Evolutionary conservation across 2,113 vertebrate genomes (phyloP), one percentile per base, ranked within the genome.

Genomic region (Thunnus thynnus): DNA sequence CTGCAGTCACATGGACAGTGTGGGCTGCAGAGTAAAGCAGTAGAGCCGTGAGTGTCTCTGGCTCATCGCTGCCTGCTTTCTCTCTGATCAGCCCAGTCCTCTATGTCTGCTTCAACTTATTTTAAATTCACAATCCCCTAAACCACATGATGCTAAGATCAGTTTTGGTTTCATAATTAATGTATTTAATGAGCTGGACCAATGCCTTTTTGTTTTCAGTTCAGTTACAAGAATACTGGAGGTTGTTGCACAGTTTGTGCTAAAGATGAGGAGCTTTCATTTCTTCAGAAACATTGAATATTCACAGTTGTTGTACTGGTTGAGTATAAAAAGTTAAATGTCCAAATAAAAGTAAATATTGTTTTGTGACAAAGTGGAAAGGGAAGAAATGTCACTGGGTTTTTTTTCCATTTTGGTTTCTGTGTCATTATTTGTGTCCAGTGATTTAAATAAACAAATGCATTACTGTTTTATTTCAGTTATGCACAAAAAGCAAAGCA

Each of bases 381-480:
- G 44, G 58, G 58, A 88, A 88, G 46, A 80, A 61, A 65, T 56
- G 60, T 73, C 62, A 51, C 61, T 82, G 20, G 14, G 0, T 63
- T 58, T 69, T 60, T 51, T 83, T 83, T 82, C 73, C 47, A 56
- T 87, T 92, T 90, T 90, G 94, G 94, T 41, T 90, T 30, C 27
- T 87, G 44, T 85, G 89, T 94, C 94, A 76, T 90, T 64, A 91
- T 90, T 94, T 96, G 90, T 96, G 96, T 96, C 90, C 92, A 94
- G 92, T 96, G 94, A 90, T 94, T 80, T 41, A 94, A 94, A 97
- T 97, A 98, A 97, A 96, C 50, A 51, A 57, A 82, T 41, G 68
- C 83, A 80, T 91, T 90, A 63, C 76, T 14, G 27, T 88, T 92
- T 89, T 50, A 81, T 90, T 89, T 89, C 22, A 47, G 72, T 89